Evolutionary conservation across 2,113 vertebrate genomes (phyloP).

Genomic region (western clawed frog (Xenopus tropicalis)): UCB_Xtro_10.0 CM004444.2:178056001-178056500

Average conservation of each 20-base stretch:
- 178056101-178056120: slow-evolving; percentile 13
- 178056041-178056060: background rate
- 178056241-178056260: background rate
- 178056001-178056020: slow-evolving; percentile 16
- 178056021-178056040: slow-evolving; percentile 6
- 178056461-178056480: no score
- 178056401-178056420: no score
- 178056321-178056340: no score
- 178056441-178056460: no score
- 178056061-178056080: background rate
- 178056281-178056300: background rate
- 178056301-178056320: background rate
- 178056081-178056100: slow-evolving; percentile 17
- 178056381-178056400: no score
- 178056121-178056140: slow-evolving; percentile 6
- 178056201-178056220: slow-evolving; percentile 8
- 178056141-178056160: background rate
- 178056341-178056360: no score
- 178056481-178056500: no score
- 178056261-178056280: background rate
- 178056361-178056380: no score
- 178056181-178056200: background rate
- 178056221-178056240: background rate
- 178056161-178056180: background rate
- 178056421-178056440: no score